A percentile compares a stretch with the other conserved stretches of the same genome.
Conservation (phyloP, 2,797 vertebrate genomes). For the Parauchenoglanis punctatus region DNA sequence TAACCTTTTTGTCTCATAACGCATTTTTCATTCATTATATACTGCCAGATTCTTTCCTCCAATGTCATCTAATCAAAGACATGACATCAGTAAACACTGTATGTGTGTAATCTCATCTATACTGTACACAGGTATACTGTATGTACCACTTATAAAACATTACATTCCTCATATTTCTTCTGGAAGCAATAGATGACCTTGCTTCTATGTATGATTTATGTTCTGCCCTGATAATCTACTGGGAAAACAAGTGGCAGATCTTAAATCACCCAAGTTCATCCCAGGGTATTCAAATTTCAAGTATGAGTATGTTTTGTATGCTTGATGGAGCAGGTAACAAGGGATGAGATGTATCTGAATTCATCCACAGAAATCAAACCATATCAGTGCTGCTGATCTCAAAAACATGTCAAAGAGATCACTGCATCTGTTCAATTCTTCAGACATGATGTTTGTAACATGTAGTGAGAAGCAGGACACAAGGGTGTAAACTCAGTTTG, state of each 20-base stretch:
- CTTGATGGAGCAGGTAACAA: slow-evolving; percentile 20
- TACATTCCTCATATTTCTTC: neutral
- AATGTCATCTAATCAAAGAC: neutral
- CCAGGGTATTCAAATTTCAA: slow-evolving; percentile 41
- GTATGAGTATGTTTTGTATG: slow-evolving; percentile 34
- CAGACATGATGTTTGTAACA: neutral
- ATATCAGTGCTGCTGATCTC: neutral
- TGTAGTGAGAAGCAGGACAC: neutral
- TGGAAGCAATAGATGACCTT: slow-evolving; percentile 37
- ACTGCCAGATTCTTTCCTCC: neutral
- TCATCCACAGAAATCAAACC: neutral
- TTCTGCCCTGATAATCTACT: slow-evolving; percentile 38
- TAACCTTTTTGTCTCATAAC: neutral
- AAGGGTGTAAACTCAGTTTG: neutral
- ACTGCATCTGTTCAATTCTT: neutral
- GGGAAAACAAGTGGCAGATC: slow-evolving; percentile 39
- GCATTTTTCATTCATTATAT: neutral
- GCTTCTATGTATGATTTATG: slow-evolving; percentile 38
- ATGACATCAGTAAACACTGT: neutral
- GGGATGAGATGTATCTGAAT: neutral
- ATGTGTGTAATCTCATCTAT: neutral
- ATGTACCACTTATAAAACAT: neutral
- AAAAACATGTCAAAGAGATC: neutral
- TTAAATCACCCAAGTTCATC: slow-evolving; percentile 45
- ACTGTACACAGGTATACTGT: neutral